These are phyloP conservation scores for Julus scandinavius DNA, from an alignment of 2,888 invertebrate genomes.

Conservation along the genomic window DNA sequence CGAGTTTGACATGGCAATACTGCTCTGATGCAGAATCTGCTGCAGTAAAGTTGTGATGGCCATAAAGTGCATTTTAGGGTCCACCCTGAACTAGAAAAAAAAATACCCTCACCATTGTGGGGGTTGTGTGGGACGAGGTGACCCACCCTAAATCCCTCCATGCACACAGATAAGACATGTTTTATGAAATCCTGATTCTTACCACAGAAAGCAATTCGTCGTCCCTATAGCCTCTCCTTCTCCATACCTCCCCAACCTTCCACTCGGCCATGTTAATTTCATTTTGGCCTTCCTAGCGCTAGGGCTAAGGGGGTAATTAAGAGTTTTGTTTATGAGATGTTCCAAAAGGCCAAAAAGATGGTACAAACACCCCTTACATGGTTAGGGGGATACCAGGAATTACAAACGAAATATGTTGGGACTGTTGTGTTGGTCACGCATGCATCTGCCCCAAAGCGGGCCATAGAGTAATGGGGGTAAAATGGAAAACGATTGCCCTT, in stretches of 20 bases:
- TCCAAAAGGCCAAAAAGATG: slow-evolving; percentile 7
- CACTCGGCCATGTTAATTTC: neutral
- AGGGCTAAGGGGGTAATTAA: slow-evolving; percentile 21
- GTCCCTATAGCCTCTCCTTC: neutral
- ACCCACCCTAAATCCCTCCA: neutral
- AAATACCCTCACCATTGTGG: neutral
- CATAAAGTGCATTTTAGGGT: slow-evolving; percentile 6
- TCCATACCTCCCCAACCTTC: neutral
- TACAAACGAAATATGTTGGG: neutral
- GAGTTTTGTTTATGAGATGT: slow-evolving; percentile 20
- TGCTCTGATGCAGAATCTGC: neutral
- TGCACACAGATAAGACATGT: neutral
- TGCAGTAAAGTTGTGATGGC: neutral
- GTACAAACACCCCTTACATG: neutral
- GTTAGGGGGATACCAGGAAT: slow-evolving; percentile 11
- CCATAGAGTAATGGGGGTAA: slow-evolving; percentile 14
- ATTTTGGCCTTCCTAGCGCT: neutral
- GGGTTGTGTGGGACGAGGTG: neutral
- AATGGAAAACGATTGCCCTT: neutral
- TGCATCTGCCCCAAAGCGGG: slow-evolving; percentile 7
- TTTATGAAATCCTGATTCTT: slow-evolving; percentile 21
- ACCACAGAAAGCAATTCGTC: slow-evolving; percentile 2
- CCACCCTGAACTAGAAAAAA: neutral
- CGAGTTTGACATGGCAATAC: neutral
- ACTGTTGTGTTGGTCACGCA: slow-evolving; percentile 21